Base-by-base conservation (phyloP, 2,797 vertebrate species). In the Nannoperca obscura region DNA sequence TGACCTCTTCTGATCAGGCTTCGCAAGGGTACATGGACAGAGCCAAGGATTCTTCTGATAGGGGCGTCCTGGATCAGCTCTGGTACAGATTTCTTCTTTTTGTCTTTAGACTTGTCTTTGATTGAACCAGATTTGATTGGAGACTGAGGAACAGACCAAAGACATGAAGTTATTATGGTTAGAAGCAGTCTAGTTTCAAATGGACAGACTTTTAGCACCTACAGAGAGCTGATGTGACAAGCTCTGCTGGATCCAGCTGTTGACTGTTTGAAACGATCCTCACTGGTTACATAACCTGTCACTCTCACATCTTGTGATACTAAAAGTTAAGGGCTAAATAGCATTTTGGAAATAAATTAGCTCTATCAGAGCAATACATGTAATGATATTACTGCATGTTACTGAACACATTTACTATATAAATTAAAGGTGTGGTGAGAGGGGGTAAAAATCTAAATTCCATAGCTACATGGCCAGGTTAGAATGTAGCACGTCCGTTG, bases 51-150 rank as follows among this genome's bases (percentile, higher is more conserved):
- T 24, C 59, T 94, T 74, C 63, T 74, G 78, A 95, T 14, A 0
- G 97, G 96, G 0, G 93, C 78, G 12, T 97, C 95, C 0, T 94
- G 95, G 10, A 68, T 89, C 22, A 97, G 76, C 40, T 95, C 94
- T 32, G 62, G 55, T 0, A 38, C 8, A 3, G 22, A 10, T 80
- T 93, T 95, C 75, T 92, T 95, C 80, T 93, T 94, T 66, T 78
- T 94, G 1, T 90, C 90, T 65, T 83, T 89, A 14, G 55, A 44
- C 63, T 88, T 93, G 44, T 82, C 92, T 92, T 82, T 89, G 53
- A 4, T 82, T 44, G 27, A 80, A 85, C 0, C 53, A 30, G 81
- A 44, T 81, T 91, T 93, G 49, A 65, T 79, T 42, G 73, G 60
- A 75, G 69, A 61, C 77, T 89, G 57, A 59, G 14, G 34, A 76